A percentile compares a stretch with the other conserved stretches of the same genome.
Evolutionary conservation across 2,888 invertebrate genomes (phyloP).

Genomic region (Amiota communis): DNA sequence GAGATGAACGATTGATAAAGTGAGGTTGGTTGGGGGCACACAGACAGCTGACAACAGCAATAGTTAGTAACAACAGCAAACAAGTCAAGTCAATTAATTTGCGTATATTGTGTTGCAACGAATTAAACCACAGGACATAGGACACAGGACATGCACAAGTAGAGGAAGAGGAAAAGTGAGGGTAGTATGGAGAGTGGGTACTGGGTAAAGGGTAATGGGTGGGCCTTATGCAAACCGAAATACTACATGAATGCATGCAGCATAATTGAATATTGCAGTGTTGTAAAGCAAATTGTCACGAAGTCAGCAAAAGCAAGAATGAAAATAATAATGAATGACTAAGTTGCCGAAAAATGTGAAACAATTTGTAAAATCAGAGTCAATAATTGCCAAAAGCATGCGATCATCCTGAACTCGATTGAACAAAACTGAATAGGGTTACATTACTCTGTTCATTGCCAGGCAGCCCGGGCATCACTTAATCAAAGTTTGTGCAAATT

Average conservation of each 20-base stretch:
- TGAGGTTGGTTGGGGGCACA: not conserved
- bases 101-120: conserved; percentile 20
- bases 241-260: not conserved
- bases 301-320: conserved; percentile 19
- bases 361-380: conserved; percentile 40
- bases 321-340: conserved; percentile 26
- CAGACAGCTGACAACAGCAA: conserved; percentile 34
- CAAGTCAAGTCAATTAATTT: conserved; percentile 52
- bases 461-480: conserved; percentile 22
- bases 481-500: conserved; percentile 38
- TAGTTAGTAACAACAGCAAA: conserved; percentile 36
- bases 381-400: conserved; percentile 38
- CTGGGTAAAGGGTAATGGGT: too few species aligned
- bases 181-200: too few species aligned
- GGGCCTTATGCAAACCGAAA: not conserved
- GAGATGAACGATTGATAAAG: too few species aligned
- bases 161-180: too few species aligned
- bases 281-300: not conserved
- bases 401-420: not conserved
- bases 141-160: conserved; percentile 36
- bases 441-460: not conserved
- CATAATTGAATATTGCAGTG: conserved; percentile 33
- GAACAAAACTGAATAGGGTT: not conserved
- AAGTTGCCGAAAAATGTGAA: conserved; percentile 33
- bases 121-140: not conserved